Evolutionary conservation across 2,888 invertebrate species (phyloP), one percentile per base, ranked within the genome.

Genomic region (Matsumyia berberina): DNA sequence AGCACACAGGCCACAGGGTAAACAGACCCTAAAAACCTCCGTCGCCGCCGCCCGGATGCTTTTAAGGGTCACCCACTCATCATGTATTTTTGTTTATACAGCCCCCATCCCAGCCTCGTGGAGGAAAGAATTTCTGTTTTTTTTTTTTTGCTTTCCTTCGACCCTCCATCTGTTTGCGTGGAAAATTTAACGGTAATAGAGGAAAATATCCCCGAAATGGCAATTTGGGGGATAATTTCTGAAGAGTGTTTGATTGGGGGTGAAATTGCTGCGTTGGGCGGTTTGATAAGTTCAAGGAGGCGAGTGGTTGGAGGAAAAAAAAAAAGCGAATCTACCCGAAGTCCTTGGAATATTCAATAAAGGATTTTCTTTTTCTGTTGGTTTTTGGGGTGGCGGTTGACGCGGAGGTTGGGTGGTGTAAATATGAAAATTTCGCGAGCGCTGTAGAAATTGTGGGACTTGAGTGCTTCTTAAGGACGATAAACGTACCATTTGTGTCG

Each of bases 1-100:
- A n/a, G n/a, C n/a, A n/a, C n/a, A 33, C 9, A 6, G 15, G 31
- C 53, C 29, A 55, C 60, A 58, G 49, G 42, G 44, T 46, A 83
- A 73, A 55, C 42, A 78, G 12, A 78, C 60, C 60, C 69, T 8
- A 62, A 81, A 66, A 39, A 39, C 7, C 15, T n/a, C 64, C 72
- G 15, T 3, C 24, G 2, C 24, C 24, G 2, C 24, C 2, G 1
- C 55, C 69, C 73, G 80, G 76, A 85, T 76, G 74, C 85, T 85
- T 85, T 85, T 80, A 85, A 80, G 76, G 80, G 85, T 66, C 85
- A 85, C 85, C 85, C 85, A 85, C 85, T 85, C 85, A 85, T 85
- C 85, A 80, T 80, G 29, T 64, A 67, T 64, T 37, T 72, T 66
- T 77, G 70, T 72, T 72, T 78, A 31, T 51, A 66, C 9, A 73